Percentiles rank a stretch among this genome's conserved stretches.
These are phyloP conservation scores for Saccostrea echinata DNA, from an alignment of 1,140 invertebrate genomes.

Conservation along the genomic window DNA sequence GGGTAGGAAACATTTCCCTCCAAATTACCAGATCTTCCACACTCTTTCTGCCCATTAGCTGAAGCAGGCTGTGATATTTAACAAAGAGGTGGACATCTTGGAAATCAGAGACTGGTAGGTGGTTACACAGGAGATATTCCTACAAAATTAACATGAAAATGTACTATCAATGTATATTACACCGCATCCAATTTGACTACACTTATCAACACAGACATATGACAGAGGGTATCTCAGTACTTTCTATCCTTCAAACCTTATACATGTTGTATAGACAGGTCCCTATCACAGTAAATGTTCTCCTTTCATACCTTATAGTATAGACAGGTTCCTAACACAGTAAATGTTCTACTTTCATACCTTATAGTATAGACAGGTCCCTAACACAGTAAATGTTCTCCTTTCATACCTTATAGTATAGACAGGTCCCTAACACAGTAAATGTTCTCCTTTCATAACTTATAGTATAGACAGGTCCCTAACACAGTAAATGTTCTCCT, in stretches of 20 bases:
- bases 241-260: constrained; percentile 72
- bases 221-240: no score
- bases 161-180: no score
- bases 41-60: constrained; percentile 70
- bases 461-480: no score
- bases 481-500: no score
- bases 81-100: constrained; percentile 74
- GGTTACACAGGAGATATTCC: constrained; percentile 79
- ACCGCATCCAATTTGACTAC: no score
- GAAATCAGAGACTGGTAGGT: constrained; percentile 76
- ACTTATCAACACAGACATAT: no score
- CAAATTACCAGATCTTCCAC: constrained; percentile 78
- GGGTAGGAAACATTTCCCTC: constrained; percentile 77
- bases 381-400: no score
- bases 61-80: constrained; percentile 74
- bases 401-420: constrained; percentile 79
- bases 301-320: constrained; percentile 77
- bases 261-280: constrained; percentile 78
- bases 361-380: constrained; percentile 77
- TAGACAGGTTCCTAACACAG: constrained; percentile 42
- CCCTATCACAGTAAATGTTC: constrained; percentile 79
- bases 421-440: neutral
- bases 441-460: no score
- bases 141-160: constrained; percentile 45
- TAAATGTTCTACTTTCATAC: constrained; percentile 61